Percentiles rank a stretch among this genome's conserved stretches.
These are phyloP conservation scores for Furcifer pardalis DNA, from an alignment of 2,797 vertebrate species.

Conservation along the genomic window DNA sequence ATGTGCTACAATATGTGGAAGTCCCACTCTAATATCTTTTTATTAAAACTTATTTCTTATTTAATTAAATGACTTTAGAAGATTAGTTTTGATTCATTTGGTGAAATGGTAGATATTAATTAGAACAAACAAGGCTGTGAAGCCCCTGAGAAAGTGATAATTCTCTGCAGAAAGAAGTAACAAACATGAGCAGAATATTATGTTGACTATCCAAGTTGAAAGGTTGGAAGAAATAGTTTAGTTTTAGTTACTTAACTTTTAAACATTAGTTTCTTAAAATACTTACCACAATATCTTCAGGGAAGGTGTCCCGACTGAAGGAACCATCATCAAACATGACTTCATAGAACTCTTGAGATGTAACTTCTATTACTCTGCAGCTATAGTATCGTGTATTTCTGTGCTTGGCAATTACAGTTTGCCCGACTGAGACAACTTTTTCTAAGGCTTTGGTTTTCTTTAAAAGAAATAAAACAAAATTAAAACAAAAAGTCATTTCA, in stretches of 20 bases:
- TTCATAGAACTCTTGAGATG: conserved; percentile 93
- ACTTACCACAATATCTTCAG: conserved; percentile 96
- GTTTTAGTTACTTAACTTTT: conserved; percentile 1
- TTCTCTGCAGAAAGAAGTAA: conserved; percentile 43
- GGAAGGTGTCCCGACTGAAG: conserved; percentile 94
- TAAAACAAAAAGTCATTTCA: conserved; percentile 3
- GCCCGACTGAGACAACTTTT: conserved; percentile 86
- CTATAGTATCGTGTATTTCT: conserved; percentile 96
- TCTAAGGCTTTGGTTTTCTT: conserved; percentile 85
- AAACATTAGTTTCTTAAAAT: conserved; percentile 4
- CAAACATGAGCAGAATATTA: conserved; percentile 53
- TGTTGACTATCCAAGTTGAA: conserved; percentile 27
- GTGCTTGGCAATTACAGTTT: conserved; percentile 95
- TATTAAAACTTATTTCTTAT: conserved; percentile 63
- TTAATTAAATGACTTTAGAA: conserved; percentile 67
- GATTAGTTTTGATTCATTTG: conserved; percentile 53
- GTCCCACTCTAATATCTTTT: conserved; percentile 51
- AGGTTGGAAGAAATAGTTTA: conserved; percentile 40
- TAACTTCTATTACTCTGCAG: conserved; percentile 88
- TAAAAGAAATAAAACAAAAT: conserved; percentile 50
- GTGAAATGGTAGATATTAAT: conserved; percentile 58
- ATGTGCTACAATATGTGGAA: conserved; percentile 58
- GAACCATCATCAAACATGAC: conserved; percentile 97
- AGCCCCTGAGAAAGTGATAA: conserved; percentile 53
- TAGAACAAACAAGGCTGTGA: conserved; percentile 53